Evolutionary conservation across 2,113 vertebrate species (phyloP).

Genomic region (Propithecus coquereli): DNA sequence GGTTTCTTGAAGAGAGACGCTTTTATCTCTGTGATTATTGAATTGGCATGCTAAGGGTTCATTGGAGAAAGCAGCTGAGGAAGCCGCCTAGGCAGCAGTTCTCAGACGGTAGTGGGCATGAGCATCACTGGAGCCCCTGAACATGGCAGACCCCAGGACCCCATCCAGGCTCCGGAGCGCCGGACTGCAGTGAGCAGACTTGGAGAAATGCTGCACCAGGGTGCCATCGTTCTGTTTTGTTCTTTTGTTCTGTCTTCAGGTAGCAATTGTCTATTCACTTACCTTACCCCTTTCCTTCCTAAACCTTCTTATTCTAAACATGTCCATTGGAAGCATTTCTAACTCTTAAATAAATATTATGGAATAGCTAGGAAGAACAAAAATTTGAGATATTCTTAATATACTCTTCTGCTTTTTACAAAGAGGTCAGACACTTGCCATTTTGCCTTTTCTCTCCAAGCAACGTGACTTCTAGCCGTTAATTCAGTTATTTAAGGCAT

Average conservation of each 20-base stretch:
- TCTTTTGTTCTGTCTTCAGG: neutral
- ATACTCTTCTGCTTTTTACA: neutral
- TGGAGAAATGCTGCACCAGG: neutral
- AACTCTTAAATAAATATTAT: neutral
- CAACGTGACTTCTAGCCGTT: neutral
- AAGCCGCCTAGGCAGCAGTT: neutral
- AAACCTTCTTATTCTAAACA: neutral
- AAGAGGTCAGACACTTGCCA: neutral
- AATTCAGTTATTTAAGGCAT: neutral
- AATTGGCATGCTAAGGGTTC: neutral
- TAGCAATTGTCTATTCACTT: neutral
- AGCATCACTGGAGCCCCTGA: neutral
- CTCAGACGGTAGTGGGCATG: neutral
- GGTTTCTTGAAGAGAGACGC: neutral
- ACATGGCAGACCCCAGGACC: accelerated
- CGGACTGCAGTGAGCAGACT: neutral
- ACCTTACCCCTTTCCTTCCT: neutral
- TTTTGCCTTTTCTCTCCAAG: neutral
- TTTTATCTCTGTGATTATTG: neutral
- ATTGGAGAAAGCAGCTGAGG: neutral
- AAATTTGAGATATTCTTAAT: neutral
- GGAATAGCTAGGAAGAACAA: neutral
- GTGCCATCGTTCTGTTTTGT: neutral
- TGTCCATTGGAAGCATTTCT: neutral
- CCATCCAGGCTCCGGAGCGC: accelerated